Evolutionary conservation across 2,797 vertebrate species (phyloP).

Genomic region (Sibirionetta formosa): DNA sequence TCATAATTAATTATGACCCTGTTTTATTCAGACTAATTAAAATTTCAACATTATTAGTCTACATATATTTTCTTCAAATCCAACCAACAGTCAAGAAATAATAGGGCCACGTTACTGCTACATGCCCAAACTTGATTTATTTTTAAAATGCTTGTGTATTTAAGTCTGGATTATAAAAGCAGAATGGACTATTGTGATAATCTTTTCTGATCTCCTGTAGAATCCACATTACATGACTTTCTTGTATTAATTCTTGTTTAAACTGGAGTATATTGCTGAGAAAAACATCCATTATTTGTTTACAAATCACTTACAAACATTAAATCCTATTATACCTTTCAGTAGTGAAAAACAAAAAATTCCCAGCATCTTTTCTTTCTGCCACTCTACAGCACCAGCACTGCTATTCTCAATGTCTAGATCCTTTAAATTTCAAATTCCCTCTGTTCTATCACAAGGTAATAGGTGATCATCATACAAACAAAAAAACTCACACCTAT

Average conservation of each 20-base stretch:
- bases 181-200: slow-evolving; percentile 50
- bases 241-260: slow-evolving; percentile 62
- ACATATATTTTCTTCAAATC: not conserved
- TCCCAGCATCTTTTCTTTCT: not conserved
- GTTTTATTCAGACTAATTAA: not conserved
- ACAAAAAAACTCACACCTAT: not conserved
- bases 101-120: not conserved
- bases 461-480: not conserved
- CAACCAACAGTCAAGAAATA: not conserved
- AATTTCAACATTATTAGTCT: not conserved
- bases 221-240: slow-evolving; percentile 54
- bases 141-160: slow-evolving; percentile 60
- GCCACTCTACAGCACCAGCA: not conserved
- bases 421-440: not conserved
- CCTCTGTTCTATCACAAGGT: not conserved
- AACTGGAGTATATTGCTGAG: slow-evolving; percentile 45
- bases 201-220: slow-evolving; percentile 69
- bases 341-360: not conserved
- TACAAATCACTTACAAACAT: slow-evolving; percentile 39
- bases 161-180: slow-evolving; percentile 48
- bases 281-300: slow-evolving; percentile 36
- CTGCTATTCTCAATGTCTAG: not conserved
- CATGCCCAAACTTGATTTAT: slow-evolving; percentile 30
- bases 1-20: not conserved
- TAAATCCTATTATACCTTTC: slow-evolving; percentile 40